These are phyloP conservation scores for Porites evermanni DNA, from an alignment of 92 coral and sea anemone species.

Conservation along the genomic window DNA sequence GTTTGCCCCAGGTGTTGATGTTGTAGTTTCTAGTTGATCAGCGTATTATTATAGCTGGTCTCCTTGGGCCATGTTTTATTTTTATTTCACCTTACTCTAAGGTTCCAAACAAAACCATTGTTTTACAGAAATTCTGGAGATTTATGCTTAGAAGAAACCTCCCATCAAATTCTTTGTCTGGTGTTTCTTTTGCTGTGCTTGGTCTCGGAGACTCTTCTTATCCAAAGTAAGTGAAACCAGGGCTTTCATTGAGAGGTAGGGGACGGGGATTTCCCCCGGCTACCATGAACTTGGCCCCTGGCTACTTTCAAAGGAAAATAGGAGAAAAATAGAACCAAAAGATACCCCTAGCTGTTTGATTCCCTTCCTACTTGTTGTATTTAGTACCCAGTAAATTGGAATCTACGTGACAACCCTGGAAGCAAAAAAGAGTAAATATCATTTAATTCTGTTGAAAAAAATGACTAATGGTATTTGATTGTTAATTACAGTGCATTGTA, in stretches of 20 bases:
- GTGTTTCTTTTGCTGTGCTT: slow-evolving; percentile 82
- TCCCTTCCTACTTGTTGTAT: too few relatives aligned
- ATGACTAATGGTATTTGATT: too few relatives aligned
- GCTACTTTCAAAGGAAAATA: too few relatives aligned
- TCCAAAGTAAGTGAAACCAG: slow-evolving; percentile 78
- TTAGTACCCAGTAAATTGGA: too few relatives aligned
- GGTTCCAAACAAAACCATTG: background rate
- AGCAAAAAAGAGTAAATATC: background rate
- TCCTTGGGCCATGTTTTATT: background rate
- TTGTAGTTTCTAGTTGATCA: background rate
- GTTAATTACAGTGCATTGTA: too few relatives aligned
- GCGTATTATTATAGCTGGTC: background rate
- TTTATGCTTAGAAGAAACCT: slow-evolving; percentile 87
- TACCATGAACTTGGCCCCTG: too few relatives aligned
- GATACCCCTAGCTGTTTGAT: too few relatives aligned
- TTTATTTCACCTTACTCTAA: background rate
- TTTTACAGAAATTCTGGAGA: slow-evolving; percentile 87
- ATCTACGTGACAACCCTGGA: too few relatives aligned
- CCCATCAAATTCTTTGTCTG: slow-evolving; percentile 80
- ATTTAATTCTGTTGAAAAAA: background rate
- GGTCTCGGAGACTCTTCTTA: slow-evolving; percentile 99
- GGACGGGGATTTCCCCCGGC: too few relatives aligned
- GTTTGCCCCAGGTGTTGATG: too few relatives aligned
- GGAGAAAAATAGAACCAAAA: too few relatives aligned
- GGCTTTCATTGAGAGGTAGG: too few relatives aligned